Percentiles rank a stretch among this genome's conserved stretches.
phyloP scores from a whole-genome alignment of 2,888 invertebrate species.

The Dryococelus australis region DNA sequence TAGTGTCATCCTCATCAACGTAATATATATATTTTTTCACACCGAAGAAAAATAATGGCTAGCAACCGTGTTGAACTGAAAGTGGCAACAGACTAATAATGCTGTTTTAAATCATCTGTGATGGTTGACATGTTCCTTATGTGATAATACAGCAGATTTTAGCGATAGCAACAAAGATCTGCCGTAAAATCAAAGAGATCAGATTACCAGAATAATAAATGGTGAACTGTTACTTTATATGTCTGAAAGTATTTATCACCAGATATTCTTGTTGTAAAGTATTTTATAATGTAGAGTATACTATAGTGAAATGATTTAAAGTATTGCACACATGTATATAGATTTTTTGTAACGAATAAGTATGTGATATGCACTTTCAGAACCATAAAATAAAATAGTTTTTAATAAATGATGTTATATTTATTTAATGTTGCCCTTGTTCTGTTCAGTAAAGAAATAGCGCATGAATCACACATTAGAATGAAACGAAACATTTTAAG shows the following conservation, averaged over 20 bases:
- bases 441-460: too few species aligned
- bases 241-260: conserved; percentile 1
- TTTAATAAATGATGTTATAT: background rate
- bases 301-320: background rate
- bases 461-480: too few species aligned
- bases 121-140: conserved; percentile 16
- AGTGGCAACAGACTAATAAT: background rate
- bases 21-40: too few species aligned
- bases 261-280: background rate
- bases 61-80: background rate
- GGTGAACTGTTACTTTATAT: background rate
- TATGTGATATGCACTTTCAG: conserved; percentile 16
- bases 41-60: too few species aligned
- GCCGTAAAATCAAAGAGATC: background rate
- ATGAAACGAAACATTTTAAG: too few species aligned
- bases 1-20: too few species aligned
- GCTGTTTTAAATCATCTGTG: conserved; percentile 1
- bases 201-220: background rate
- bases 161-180: background rate
- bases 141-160: background rate
- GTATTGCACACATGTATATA: background rate
- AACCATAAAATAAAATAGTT: background rate
- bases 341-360: background rate
- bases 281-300: background rate
- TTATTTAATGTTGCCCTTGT: too few species aligned